phyloP scores from a whole-genome alignment of 2,797 vertebrate species.

The Microhierax caerulescens region DNA sequence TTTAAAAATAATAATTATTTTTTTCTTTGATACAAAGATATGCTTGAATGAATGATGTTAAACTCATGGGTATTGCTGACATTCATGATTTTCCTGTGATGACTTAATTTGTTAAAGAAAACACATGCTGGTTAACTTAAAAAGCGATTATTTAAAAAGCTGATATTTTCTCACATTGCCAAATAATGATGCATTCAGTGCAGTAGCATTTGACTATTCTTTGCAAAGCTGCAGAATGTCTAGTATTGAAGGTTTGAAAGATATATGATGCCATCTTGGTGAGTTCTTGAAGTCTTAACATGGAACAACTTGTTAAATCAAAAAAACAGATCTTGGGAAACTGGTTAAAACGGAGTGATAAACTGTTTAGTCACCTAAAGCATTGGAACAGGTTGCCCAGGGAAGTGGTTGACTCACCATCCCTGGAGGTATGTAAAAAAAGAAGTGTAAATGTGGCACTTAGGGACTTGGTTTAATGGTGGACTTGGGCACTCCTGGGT shows the following conservation, averaged over 20 bases:
- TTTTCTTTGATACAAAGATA: background rate
- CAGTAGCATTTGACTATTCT: background rate
- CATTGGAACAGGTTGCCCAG: no score
- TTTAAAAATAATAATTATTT: background rate
- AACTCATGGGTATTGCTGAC: background rate
- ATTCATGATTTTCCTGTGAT: background rate
- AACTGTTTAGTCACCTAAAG: background rate
- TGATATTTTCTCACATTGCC: background rate
- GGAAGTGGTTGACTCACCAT: no score
- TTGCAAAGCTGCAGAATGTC: background rate
- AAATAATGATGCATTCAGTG: background rate
- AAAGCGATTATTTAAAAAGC: no score
- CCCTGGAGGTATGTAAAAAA: no score
- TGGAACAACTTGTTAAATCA: background rate
- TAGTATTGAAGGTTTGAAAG: background rate
- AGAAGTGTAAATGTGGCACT: no score
- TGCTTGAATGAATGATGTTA: background rate
- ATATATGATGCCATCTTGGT: background rate
- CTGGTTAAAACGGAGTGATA: background rate
- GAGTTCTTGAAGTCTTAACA: background rate
- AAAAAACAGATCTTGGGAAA: background rate
- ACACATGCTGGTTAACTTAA: background rate
- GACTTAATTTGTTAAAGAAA: background rate
- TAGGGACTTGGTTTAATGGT: no score
- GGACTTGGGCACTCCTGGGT: no score